A percentile compares a stretch with the other conserved stretches of the same genome.
Conservation (phyloP, 1,140 invertebrate genomes). For the Rhopalosiphum maidis region DNA sequence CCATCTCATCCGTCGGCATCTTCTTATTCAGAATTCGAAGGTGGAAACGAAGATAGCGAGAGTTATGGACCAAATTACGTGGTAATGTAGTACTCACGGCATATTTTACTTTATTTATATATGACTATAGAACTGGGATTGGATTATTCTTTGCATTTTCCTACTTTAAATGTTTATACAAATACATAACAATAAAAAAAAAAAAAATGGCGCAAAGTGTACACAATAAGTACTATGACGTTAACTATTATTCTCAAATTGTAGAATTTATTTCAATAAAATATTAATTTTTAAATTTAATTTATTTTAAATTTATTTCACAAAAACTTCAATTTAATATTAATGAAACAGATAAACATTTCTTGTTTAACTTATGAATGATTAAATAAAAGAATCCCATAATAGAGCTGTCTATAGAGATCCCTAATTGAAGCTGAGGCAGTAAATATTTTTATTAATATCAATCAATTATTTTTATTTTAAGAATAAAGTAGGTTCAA, state of each 20-base stretch:
- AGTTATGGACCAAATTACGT: not conserved
- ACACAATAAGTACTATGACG: not conserved
- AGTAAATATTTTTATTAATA: too few relatives aligned
- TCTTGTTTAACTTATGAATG: not conserved
- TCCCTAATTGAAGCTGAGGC: too few relatives aligned
- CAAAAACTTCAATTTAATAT: not conserved
- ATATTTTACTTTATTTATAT: not conserved
- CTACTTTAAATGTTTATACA: not conserved
- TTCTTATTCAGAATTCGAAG: not conserved
- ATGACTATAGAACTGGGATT: not conserved
- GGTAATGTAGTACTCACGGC: not conserved
- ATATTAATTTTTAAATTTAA: too few relatives aligned
- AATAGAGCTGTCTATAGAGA: too few relatives aligned
- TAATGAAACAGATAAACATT: not conserved
- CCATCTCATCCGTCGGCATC: not conserved
- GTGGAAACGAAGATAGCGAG: not conserved
- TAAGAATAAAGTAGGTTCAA: not conserved
- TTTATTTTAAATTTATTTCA: too few relatives aligned
- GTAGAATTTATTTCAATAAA: too few relatives aligned
- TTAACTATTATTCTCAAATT: not conserved
- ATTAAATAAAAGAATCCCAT: too few relatives aligned
- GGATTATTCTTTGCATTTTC: not conserved
- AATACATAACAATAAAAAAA: not conserved
- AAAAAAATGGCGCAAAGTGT: not conserved
- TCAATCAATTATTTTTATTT: too few relatives aligned